phyloP scores from a whole-genome alignment of 2,888 invertebrate genomes.

The Pachliopta kotzebuea region DNA sequence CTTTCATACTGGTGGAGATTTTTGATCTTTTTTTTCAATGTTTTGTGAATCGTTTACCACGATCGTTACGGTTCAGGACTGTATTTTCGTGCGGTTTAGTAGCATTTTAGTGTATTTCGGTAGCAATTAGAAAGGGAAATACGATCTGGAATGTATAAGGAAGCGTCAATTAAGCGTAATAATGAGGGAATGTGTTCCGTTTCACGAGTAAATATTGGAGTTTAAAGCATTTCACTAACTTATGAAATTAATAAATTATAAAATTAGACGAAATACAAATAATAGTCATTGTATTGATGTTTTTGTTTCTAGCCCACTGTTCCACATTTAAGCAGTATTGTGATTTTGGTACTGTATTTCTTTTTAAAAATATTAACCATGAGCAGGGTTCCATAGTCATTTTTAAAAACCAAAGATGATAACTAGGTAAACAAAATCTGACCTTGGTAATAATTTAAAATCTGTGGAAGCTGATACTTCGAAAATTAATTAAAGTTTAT shows the following conservation, averaged over 20 bases:
- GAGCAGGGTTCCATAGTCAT: too few species aligned
- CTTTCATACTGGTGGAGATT: conserved; percentile 24
- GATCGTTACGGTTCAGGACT: conserved; percentile 48
- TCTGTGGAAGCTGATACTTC: background rate
- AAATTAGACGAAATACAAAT: background rate
- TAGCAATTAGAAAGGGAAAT: conserved; percentile 55
- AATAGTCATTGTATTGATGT: too few species aligned
- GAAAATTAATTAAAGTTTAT: background rate
- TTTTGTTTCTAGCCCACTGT: too few species aligned
- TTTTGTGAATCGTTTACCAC: conserved; percentile 49
- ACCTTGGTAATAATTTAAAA: background rate
- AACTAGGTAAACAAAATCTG: background rate
- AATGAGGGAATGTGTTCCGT: conserved; percentile 34
- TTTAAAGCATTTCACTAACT: conserved; percentile 12
- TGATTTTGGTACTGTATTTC: too few species aligned
- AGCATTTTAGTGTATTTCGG: conserved; percentile 47
- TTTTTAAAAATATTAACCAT: too few species aligned
- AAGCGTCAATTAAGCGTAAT: conserved; percentile 41
- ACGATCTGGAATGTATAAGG: conserved; percentile 39
- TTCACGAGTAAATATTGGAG: conserved; percentile 19
- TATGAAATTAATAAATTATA: conserved; percentile 4
- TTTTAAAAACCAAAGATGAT: too few species aligned
- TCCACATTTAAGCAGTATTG: too few species aligned
- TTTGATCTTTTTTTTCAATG: conserved; percentile 37
- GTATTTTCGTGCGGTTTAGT: conserved; percentile 48